Evolutionary conservation across 2,113 vertebrate species (phyloP).

Genomic region (Origma solitaria): DNA sequence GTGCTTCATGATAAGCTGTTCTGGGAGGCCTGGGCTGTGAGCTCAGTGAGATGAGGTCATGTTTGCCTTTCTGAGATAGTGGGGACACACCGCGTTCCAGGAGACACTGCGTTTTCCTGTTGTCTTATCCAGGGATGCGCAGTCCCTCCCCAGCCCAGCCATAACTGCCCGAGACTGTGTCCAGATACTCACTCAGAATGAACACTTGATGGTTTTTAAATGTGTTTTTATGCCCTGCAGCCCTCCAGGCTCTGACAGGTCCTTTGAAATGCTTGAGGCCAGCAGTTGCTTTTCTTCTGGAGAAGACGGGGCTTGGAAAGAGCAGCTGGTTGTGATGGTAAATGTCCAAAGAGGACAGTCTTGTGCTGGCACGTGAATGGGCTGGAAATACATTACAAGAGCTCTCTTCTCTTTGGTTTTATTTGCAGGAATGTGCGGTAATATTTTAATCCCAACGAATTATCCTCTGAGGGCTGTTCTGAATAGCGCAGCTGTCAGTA

Average conservation of each 20-base stretch:
- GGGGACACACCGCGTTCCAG: neutral
- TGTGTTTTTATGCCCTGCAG: neutral
- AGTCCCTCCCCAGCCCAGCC: neutral
- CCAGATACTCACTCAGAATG: neutral
- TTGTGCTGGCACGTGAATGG: neutral
- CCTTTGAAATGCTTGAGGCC: neutral
- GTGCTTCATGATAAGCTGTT: neutral
- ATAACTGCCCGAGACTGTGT: accelerated
- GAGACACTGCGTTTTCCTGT: neutral
- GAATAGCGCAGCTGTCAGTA: constrained; percentile 11
- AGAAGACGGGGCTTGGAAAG: neutral
- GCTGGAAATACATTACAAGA: neutral
- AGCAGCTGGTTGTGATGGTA: neutral
- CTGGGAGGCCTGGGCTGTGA: neutral
- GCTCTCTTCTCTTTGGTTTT: neutral
- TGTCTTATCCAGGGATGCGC: neutral
- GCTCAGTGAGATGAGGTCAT: constrained; percentile 10
- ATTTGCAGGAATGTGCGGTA: neutral
- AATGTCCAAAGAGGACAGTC: neutral
- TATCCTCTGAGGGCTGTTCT: neutral
- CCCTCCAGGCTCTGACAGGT: neutral
- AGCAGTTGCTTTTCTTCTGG: neutral
- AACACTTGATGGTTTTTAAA: neutral
- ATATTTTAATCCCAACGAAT: constrained; percentile 15
- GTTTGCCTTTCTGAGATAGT: neutral